Conservation (phyloP, 2,797 vertebrate species). For the Momotus momota region DNA sequence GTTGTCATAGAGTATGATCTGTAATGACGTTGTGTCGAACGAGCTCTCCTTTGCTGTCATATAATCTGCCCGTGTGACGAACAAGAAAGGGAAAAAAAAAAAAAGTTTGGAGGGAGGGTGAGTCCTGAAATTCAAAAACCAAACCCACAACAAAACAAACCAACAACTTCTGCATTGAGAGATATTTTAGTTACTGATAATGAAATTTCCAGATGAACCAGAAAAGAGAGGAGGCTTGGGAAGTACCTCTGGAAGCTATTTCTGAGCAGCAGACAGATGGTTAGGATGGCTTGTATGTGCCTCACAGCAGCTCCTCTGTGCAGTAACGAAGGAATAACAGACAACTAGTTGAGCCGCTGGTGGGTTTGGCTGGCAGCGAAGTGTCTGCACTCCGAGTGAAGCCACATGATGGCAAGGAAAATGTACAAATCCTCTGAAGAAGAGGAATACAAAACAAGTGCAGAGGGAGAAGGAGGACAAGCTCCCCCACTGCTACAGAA, state of each 20-base stretch:
- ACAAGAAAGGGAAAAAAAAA: neutral
- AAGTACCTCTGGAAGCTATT: constrained; percentile 11
- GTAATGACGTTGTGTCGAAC: neutral
- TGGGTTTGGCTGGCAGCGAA: neutral
- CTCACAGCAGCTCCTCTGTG: neutral
- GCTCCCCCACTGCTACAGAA: neutral
- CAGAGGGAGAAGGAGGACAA: neutral
- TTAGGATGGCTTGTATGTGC: neutral
- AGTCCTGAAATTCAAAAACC: neutral
- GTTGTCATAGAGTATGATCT: neutral
- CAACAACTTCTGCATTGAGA: neutral
- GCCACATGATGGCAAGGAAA: neutral
- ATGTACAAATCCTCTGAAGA: neutral
- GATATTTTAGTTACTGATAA: neutral
- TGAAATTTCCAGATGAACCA: neutral
- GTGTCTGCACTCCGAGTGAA: neutral
- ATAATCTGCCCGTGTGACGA: neutral
- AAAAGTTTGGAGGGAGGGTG: neutral
- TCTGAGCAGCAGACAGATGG: neutral
- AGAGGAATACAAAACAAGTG: neutral
- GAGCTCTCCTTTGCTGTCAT: neutral
- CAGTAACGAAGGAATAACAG: neutral
- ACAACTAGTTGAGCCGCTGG: neutral
- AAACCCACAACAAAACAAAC: neutral
- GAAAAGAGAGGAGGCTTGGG: neutral